Percentiles rank a stretch among this genome's conserved stretches.
Evolutionary conservation across 2,113 vertebrate genomes (phyloP).

Genomic region (Hippocampus comes): DNA sequence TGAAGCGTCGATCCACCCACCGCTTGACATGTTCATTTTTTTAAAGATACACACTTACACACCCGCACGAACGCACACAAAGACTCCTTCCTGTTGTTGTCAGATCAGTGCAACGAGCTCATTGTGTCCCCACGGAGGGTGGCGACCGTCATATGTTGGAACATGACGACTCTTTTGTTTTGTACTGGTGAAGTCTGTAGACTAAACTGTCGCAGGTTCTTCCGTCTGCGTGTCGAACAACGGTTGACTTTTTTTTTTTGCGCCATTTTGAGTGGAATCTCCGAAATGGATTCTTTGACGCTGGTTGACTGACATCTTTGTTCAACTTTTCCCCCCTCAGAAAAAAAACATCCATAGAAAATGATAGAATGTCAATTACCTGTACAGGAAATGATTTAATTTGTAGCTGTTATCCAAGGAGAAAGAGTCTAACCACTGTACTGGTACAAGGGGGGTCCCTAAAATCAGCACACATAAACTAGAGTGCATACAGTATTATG

Average conservation of each 20-base stretch:
- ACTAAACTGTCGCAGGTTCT: constrained; percentile 32
- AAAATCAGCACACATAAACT: no score
- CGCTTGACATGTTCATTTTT: background rate
- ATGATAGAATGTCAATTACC: background rate
- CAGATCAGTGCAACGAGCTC: constrained; percentile 30
- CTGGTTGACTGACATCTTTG: background rate
- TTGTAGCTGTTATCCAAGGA: no score
- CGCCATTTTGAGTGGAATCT: background rate
- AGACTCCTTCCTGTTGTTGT: constrained; percentile 62
- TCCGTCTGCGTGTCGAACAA: constrained; percentile 9
- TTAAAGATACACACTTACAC: background rate
- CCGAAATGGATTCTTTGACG: background rate
- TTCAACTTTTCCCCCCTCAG: background rate
- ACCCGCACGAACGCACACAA: constrained; percentile 34
- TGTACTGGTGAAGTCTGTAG: constrained; percentile 23
- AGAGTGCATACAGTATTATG: no score
- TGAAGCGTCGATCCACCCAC: background rate
- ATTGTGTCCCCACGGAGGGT: constrained; percentile 35
- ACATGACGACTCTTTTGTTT: constrained; percentile 45
- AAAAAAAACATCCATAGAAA: background rate
- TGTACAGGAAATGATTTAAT: no score
- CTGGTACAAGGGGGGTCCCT: no score
- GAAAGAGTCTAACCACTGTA: no score
- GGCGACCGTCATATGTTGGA: constrained; percentile 37
- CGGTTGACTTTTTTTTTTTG: background rate